phyloP scores from a whole-genome alignment of 2,888 invertebrate genomes.

The Busseola fusca region DNA sequence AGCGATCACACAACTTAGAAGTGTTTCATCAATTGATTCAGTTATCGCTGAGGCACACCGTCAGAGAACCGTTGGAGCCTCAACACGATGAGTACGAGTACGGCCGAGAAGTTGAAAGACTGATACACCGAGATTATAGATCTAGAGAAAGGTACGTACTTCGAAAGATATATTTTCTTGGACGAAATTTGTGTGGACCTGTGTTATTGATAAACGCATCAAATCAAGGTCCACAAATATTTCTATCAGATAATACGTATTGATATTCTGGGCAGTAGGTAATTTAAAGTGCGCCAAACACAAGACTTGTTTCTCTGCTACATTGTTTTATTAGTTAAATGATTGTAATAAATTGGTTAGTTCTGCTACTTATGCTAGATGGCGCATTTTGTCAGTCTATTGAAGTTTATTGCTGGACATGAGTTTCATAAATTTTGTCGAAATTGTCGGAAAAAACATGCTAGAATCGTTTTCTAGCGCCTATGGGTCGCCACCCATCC shows the following conservation, averaged over 20 bases:
- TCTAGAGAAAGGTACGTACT: conserved; percentile 86
- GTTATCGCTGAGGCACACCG: conserved; percentile 86
- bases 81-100: conserved; percentile 89
- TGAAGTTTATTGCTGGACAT: conserved; percentile 8
- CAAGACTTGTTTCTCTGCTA: conserved; percentile 51
- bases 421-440: not conserved
- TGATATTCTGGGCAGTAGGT: conserved; percentile 15
- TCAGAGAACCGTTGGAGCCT: conserved; percentile 87
- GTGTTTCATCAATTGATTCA: conserved; percentile 64
- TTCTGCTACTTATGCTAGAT: conserved; percentile 41
- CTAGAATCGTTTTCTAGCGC: conserved; percentile 32
- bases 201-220: not conserved
- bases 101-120: conserved; percentile 89
- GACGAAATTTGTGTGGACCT: conserved; percentile 21
- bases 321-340: conserved; percentile 27
- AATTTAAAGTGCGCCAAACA: conserved; percentile 34
- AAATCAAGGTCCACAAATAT: conserved; percentile 22
- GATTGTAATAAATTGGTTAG: conserved; percentile 26
- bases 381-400: conserved; percentile 22
- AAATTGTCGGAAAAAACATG: conserved; percentile 16
- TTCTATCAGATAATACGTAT: conserved; percentile 1
- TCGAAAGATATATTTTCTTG: conserved; percentile 9
- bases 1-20: not conserved
- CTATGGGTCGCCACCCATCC: not conserved
- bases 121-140: conserved; percentile 89